These are phyloP conservation scores for Cirrhinus mrigala DNA, from an alignment of 2,797 vertebrate genomes.

Conservation along the genomic window DNA sequence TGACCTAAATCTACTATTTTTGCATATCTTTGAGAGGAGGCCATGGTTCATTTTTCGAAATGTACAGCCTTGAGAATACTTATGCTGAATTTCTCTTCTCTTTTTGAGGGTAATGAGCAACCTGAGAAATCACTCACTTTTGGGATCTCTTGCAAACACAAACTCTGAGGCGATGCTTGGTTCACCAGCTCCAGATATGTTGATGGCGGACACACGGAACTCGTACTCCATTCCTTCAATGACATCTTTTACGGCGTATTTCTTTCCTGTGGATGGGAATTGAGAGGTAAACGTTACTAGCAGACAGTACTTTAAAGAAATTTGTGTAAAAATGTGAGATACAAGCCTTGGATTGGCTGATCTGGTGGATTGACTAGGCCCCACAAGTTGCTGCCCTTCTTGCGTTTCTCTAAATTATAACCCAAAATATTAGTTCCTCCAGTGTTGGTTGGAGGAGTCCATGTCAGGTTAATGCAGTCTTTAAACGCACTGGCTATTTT, in stretches of 20 bases:
- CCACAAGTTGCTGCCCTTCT: conserved; percentile 89
- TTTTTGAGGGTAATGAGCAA: conserved; percentile 29
- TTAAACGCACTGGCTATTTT: conserved; percentile 82
- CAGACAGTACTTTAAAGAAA: not conserved
- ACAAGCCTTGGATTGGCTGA: conserved; percentile 76
- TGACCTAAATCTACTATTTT: conserved; percentile 14
- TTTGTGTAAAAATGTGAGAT: conserved; percentile 1
- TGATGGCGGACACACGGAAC: conserved; percentile 88
- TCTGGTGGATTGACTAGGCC: conserved; percentile 75
- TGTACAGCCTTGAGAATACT: conserved; percentile 4
- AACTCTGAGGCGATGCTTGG: conserved; percentile 84
- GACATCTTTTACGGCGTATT: conserved; percentile 78
- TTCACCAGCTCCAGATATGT: conserved; percentile 85
- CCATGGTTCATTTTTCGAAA: not conserved
- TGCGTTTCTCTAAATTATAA: conserved; percentile 89
- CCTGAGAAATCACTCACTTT: conserved; percentile 77
- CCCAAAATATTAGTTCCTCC: conserved; percentile 84
- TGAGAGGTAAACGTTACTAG: not conserved
- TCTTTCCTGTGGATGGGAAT: conserved; percentile 70
- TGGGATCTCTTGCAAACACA: conserved; percentile 84
- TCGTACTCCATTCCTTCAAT: conserved; percentile 88
- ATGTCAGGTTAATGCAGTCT: conserved; percentile 81
- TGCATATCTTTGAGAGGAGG: conserved; percentile 26
- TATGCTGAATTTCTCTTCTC: not conserved
- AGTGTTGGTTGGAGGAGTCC: conserved; percentile 80